Evolutionary conservation across 2,113 vertebrate genomes (phyloP).

Genomic region (Coptodon bakossiorum): DNA sequence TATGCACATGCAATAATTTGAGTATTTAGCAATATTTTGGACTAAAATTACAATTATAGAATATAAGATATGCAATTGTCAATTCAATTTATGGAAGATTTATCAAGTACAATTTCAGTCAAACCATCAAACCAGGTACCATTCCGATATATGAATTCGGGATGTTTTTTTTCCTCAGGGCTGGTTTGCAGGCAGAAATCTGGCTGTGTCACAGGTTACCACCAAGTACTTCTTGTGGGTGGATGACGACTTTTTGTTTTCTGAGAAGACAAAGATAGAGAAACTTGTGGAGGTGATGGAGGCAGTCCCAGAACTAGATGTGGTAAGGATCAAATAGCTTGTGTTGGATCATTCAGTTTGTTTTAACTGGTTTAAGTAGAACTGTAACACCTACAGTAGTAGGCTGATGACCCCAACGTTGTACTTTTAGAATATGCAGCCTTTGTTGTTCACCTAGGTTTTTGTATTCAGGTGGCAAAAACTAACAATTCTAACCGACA

Average conservation of each 20-base stretch:
- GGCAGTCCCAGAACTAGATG: slow-evolving; percentile 60
- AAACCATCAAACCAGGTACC: not conserved
- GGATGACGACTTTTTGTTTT: slow-evolving; percentile 76
- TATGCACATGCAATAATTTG: not conserved
- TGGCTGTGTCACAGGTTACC: slow-evolving; percentile 74
- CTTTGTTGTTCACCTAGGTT: not conserved
- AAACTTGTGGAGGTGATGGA: slow-evolving; percentile 73
- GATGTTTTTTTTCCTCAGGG: not conserved
- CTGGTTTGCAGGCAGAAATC: slow-evolving; percentile 46
- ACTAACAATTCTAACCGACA: too few relatives aligned
- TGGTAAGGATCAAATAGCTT: slow-evolving; percentile 57
- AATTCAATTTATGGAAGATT: not conserved
- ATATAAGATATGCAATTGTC: not conserved
- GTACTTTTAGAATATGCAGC: not conserved
- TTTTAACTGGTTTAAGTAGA: not conserved
- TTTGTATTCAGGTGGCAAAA: too few relatives aligned
- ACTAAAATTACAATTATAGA: not conserved
- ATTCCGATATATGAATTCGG: not conserved
- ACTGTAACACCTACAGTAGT: not conserved
- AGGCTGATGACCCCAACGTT: not conserved
- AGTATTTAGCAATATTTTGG: not conserved
- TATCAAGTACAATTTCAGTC: not conserved
- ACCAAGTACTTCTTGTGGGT: slow-evolving; percentile 80
- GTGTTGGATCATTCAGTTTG: not conserved
- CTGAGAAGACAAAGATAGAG: slow-evolving; percentile 67